Evolutionary conservation across 2,888 invertebrate genomes (phyloP), one percentile per base, ranked within the genome.

Genomic region (Protodeltote pygarga): DNA sequence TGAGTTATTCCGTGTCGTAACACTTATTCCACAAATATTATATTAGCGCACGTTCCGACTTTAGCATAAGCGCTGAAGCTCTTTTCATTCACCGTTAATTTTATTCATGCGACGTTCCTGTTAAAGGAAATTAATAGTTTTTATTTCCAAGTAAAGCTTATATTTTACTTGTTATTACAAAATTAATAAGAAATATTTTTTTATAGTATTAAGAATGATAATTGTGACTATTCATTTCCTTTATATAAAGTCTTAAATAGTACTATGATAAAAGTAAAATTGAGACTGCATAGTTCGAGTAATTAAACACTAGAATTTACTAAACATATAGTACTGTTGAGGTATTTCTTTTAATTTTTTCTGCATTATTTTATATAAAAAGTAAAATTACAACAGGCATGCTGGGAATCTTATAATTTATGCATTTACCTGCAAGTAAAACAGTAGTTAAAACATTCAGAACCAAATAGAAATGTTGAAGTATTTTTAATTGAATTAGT

Each of bases 1-100:
- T 59, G 37, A 52, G 53, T 64, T 60, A 62, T 50, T 68, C 45
- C 53, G 62, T 68, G 67, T 68, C 66, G 70, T 65, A 52, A 61
- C 69, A 65, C 65, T 48, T 54, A 54, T 54, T 42, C 60, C 68
- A 65, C 66, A 57, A 54, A 57, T 69, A 52, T 38, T 60, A 48
- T 49, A 51, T 60, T 63, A 68, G 66, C 50, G 68, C 68, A 68
- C 68, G 60, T 57, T 48, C 47, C 49, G 65, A 53, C 45, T 57
- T 58, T 49, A 47, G 42, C 39, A 40, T 51, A 55, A 50, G 34
- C 23, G 63, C 52, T 55, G 35, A 39, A 44, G 34, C 67, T 63
- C 42, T 53, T 62, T 59, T 57, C 48, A 48, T 44, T 44, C 60
- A 64, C 68, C 25, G 60, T 67, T 57, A 23, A 54, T 67, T 66